Percentiles rank a stretch among this genome's conserved stretches.
phyloP scores from a whole-genome alignment of 2,113 vertebrate species.

The Carlito syrichta region DNA sequence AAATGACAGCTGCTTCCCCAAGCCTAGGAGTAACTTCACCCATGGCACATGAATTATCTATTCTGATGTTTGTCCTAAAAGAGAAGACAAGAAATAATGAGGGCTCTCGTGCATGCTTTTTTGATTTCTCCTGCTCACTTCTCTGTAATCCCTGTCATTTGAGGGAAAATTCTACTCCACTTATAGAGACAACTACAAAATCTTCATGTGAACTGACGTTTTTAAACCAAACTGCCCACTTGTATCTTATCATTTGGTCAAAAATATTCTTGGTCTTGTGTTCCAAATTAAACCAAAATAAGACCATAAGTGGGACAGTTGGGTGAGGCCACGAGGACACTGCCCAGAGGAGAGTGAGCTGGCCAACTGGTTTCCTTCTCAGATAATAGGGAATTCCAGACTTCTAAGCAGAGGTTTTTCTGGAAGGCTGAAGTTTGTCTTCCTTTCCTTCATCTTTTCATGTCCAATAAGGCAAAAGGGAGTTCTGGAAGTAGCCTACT shows the following conservation, averaged over 20 bases:
- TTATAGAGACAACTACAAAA: slow-evolving; percentile 7
- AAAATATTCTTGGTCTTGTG: slow-evolving; percentile 23
- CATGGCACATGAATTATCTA: not conserved
- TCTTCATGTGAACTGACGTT: slow-evolving; percentile 27
- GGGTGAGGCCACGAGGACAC: not conserved
- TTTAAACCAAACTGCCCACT: slow-evolving; percentile 42
- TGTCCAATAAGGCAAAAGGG: not conserved
- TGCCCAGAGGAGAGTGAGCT: not conserved
- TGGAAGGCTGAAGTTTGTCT: not conserved
- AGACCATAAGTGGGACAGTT: not conserved
- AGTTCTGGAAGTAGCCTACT: not conserved
- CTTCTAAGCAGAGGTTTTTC: not conserved
- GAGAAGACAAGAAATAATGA: not conserved
- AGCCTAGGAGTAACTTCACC: not conserved
- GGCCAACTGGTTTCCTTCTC: not conserved
- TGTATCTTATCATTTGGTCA: slow-evolving; percentile 39
- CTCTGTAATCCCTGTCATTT: not conserved
- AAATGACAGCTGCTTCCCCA: not conserved
- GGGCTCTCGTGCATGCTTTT: not conserved
- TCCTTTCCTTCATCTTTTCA: not conserved
- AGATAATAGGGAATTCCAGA: not conserved
- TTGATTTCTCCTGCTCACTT: not conserved
- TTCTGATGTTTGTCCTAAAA: not conserved
- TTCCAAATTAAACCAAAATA: slow-evolving; percentile 41
- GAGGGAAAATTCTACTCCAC: not conserved